Conservation (phyloP, 2,797 vertebrate species). For the Enteromius thamalakanensis region DNA sequence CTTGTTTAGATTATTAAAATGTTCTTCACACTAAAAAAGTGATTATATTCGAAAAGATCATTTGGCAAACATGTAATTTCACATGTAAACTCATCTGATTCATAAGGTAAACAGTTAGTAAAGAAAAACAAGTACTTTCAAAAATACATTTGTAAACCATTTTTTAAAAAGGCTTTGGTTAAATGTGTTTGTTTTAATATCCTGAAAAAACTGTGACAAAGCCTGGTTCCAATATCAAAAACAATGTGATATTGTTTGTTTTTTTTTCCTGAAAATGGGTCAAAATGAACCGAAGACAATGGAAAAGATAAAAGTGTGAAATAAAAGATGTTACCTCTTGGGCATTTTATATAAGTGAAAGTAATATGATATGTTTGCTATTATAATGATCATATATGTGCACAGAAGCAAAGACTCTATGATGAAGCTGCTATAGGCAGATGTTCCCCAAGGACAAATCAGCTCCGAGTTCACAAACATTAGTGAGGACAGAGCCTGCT, state of each 20-base stretch:
- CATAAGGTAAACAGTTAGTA: not conserved
- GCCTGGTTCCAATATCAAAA: not conserved
- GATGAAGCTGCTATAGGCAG: not conserved
- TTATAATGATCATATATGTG: constrained; percentile 1
- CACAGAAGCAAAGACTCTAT: not conserved
- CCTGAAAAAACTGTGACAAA: not conserved
- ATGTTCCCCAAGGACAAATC: constrained; percentile 23
- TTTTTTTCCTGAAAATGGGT: not conserved
- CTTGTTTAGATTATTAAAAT: not conserved
- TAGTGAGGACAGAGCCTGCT: not conserved
- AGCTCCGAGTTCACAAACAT: not conserved
- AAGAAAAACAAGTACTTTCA: not conserved
- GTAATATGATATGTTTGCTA: constrained; percentile 1
- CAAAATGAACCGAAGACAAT: not conserved
- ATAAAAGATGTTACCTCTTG: not conserved
- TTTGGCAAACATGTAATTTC: not conserved
- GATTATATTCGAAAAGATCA: not conserved
- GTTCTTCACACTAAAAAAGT: not conserved
- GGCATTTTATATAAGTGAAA: not conserved
- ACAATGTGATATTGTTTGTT: not conserved
- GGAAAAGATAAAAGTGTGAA: constrained; percentile 2
- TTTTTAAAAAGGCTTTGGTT: not conserved
- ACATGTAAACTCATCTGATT: not conserved
- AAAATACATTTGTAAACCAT: too few relatives aligned
- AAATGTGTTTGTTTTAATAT: not conserved